These are phyloP conservation scores for Medauroidea extradentata DNA, from an alignment of 1,140 invertebrate species.

Conservation along the genomic window DNA sequence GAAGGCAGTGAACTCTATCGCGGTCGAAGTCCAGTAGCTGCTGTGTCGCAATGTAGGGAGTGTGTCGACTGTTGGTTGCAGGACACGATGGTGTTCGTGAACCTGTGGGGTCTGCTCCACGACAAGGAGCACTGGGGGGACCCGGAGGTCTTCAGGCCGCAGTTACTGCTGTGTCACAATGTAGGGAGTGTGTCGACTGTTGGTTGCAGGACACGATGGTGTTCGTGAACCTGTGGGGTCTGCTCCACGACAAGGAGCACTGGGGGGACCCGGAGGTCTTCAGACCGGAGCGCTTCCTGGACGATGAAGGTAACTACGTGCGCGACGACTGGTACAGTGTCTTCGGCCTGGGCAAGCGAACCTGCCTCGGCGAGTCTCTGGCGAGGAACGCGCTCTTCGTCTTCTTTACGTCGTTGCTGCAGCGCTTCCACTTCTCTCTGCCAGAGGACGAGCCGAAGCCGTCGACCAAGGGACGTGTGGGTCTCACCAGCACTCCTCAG, in stretches of 20 bases:
- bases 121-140: constrained; percentile 51
- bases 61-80: no score
- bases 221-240: constrained; percentile 29
- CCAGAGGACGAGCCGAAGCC: constrained; percentile 15
- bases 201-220: constrained; percentile 11
- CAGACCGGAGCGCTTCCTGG: constrained; percentile 53
- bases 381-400: constrained; percentile 32
- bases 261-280: constrained; percentile 56
- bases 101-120: constrained; percentile 40
- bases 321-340: constrained; percentile 46
- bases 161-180: no score
- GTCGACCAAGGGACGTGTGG: constrained; percentile 10
- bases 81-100: constrained; percentile 5
- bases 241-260: constrained; percentile 44
- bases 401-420: constrained; percentile 28
- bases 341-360: constrained; percentile 43
- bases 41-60: no score
- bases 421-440: constrained; percentile 19
- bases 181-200: no score
- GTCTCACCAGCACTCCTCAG: constrained; percentile 15
- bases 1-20: no score
- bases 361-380: constrained; percentile 32
- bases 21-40: no score
- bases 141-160: constrained; percentile 52
- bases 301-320: constrained; percentile 44